Base-by-base conservation (phyloP, 1,140 invertebrate species). In the Camponotus pennsylvanicus region DNA sequence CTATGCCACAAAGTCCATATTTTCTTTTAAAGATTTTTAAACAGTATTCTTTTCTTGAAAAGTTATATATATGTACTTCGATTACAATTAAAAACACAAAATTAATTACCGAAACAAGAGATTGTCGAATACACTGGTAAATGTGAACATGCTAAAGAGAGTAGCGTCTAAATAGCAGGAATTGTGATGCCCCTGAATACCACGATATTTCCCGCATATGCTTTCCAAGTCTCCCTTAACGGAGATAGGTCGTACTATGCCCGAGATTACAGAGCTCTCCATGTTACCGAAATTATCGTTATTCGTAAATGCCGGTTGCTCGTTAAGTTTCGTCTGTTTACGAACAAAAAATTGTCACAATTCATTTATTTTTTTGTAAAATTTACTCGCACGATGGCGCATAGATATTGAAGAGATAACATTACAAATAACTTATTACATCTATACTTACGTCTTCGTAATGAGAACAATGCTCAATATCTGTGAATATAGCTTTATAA, bases 131-230 rank as follows among this genome's bases (percentile, higher is more conserved):
- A 99, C 98, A 92, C 97, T 97, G 0, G 98, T 98, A 94, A 99
- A 99, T 11, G 98, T 98, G 94, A 99, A 99, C 99, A 99, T 99
- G 27, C 98, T 97, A 94, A 99, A 99, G 7, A 99, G 95, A 3
- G 98, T 99, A 1, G 99, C 98, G 94, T 99, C 99, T 83, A 99
- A 95, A 94, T 99, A 99, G 94, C 99, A 99, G 0, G 98, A 99
- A 95, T 99, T 99, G 92, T 99, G 98, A 94, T 99, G 98, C 6
- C 99, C 99, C 95, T 99, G 99, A 90, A 99, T 99, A 3, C 99
- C 99, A 88, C 97, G 96, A 92, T 97, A 97, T 95, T 98, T 98
- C 27, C 97, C 97, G 92, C 97, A 97, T 79, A 97, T 95, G 52
- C 95, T 96, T 80, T 96, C 96, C 15, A 97, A 95, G 88, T 97